These are phyloP conservation scores for Imbricaverruca yamaguchii DNA, from an alignment of 2,888 invertebrate species.

Conservation along the genomic window DNA sequence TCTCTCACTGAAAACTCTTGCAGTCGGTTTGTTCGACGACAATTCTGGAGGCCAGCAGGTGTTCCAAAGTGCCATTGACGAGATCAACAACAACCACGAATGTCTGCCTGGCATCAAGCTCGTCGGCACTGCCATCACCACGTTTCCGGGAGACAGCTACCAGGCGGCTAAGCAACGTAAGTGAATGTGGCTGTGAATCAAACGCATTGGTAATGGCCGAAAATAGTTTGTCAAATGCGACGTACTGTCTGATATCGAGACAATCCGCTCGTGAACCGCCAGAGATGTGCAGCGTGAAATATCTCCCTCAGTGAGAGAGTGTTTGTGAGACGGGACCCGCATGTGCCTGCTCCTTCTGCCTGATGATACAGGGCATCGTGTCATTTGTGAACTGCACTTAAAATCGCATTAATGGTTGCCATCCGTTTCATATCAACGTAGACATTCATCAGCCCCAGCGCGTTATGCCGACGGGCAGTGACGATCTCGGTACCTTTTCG, in stretches of 20 bases:
- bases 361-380: too few species aligned
- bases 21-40: background rate
- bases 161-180: background rate
- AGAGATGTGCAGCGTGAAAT: background rate
- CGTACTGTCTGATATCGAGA: background rate
- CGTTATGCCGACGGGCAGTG: too few species aligned
- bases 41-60: background rate
- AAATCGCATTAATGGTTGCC: too few species aligned
- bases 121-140: background rate
- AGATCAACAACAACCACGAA: background rate
- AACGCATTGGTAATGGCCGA: background rate
- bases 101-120: background rate
- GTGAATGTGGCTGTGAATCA: background rate
- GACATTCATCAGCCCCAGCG: too few species aligned
- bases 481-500: too few species aligned
- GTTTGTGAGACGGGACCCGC: background rate
- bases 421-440: too few species aligned
- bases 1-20: background rate
- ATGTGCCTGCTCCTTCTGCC: background rate
- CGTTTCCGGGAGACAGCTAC: slow-evolving; percentile 8
- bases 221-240: background rate
- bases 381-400: too few species aligned
- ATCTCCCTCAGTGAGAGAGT: background rate
- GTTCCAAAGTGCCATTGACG: background rate
- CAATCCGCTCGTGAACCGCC: background rate